Base-by-base conservation (phyloP, 2,797 vertebrate genomes). In the Anabas testudineus region DNA sequence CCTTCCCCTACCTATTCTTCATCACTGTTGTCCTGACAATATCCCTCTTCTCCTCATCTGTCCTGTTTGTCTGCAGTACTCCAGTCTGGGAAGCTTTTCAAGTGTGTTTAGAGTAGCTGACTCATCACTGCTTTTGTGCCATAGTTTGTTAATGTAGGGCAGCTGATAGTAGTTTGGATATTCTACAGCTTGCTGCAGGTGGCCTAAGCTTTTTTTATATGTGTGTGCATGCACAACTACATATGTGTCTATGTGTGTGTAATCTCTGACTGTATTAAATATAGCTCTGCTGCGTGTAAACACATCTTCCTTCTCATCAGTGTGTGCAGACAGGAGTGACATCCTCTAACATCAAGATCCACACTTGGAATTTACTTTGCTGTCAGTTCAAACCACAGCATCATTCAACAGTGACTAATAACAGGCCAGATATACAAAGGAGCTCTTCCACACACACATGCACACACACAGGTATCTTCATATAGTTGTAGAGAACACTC, bases 31-130 rank as follows among this genome's bases (percentile, higher is more conserved):
- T 45, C 51, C 47, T 41, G 9, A 42, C 46, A 10, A 67, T 74
- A 54, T 65, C 58, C 47, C 53, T 16, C 57, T 81, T 45, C 64
- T 72, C 45, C 39, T 53, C 36, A 32, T 73, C 24, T 79, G 42
- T 67, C 68, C 63, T 62, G 49, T 59, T 77, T 52, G 56, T 66
- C 64, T 81, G 51, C 63, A 81, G n/a, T 73, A 73, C 79, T 48
- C 57, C 53, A 69, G 76, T 74, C 79, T 59, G 41, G 65, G 59
- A 60, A 74, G 71, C 36, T 56, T 86, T 91, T 89, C 76, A 82
- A 85, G 84, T 87, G 61, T 93, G 91, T 92, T 87, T 90, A 87
- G 81, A 82, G 76, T 74, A 84, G 78, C 69, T 83, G 87, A 90
- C 68, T 90, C 85, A 85, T 85, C 78, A 45, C 64, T 87, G 87